Conservation (phyloP, 2,113 vertebrate species). For the Pollimyrus isidori region DNA sequence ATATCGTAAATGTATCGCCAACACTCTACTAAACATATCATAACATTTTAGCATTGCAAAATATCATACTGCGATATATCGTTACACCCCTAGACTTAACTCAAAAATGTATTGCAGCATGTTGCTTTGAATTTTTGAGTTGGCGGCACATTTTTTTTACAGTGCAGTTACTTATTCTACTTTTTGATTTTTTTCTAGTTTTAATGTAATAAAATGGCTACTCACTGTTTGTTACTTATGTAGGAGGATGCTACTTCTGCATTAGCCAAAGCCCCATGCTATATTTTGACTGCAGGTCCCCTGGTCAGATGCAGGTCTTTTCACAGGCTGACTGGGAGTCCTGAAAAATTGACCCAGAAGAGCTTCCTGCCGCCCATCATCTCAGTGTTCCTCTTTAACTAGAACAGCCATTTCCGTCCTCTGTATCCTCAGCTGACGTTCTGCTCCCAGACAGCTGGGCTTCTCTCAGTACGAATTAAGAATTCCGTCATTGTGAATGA, state of each 20-base stretch:
- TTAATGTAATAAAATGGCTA: neutral
- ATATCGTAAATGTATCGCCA: too few species aligned
- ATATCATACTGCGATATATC: too few species aligned
- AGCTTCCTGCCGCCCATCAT: neutral
- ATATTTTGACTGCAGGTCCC: neutral
- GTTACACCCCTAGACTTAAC: too few species aligned
- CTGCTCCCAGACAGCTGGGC: constrained; percentile 12
- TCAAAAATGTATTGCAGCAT: too few species aligned
- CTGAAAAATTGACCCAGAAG: neutral
- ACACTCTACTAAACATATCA: too few species aligned
- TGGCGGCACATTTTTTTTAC: too few species aligned
- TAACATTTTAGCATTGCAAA: too few species aligned
- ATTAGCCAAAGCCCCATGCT: neutral
- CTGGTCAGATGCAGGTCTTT: neutral
- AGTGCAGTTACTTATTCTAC: neutral
- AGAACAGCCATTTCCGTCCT: constrained; percentile 5
- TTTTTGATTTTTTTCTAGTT: neutral
- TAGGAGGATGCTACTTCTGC: neutral
- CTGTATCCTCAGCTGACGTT: neutral
- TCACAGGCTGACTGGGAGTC: neutral
- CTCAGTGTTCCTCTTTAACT: neutral
- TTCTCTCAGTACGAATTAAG: constrained; percentile 6
- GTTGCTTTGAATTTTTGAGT: too few species aligned
- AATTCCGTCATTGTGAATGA: neutral
- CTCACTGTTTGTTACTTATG: neutral